Evolutionary conservation across 2,888 invertebrate species (phyloP).

Genomic region (Leptinotarsa tumamoca): DNA sequence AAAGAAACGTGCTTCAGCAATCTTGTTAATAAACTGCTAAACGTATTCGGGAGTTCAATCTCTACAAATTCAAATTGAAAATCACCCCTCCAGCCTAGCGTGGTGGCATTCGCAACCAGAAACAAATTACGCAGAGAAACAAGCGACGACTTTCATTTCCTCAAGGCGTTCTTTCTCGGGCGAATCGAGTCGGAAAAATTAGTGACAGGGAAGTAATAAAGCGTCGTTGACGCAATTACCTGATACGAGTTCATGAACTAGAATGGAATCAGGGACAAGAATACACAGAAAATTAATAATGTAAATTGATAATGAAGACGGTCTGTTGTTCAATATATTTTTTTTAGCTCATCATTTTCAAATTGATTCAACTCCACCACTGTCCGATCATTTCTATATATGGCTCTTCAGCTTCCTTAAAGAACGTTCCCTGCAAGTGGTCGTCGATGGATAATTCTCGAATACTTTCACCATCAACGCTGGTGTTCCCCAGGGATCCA

Average conservation of each 20-base stretch:
- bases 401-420: no score
- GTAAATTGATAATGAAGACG: no score
- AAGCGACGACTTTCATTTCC: slow-evolving; percentile 7
- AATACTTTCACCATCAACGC: no score
- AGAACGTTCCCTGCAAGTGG: no score
- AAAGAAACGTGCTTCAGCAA: not conserved
- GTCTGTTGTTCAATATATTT: no score
- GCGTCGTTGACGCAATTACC: not conserved
- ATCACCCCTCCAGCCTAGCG: slow-evolving; percentile 15
- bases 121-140: slow-evolving; percentile 16
- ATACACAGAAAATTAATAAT: no score
- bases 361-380: no score
- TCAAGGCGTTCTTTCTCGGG: not conserved
- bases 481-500: no score
- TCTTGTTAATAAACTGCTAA: slow-evolving; percentile 9
- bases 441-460: no score
- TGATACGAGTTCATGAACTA: not conserved
- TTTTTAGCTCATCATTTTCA: no score
- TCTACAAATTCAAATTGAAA: slow-evolving; percentile 10
- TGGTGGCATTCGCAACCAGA: slow-evolving; percentile 6
- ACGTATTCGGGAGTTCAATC: not conserved
- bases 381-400: no score
- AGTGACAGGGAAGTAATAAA: not conserved
- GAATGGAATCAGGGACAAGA: not conserved
- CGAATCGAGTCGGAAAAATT: not conserved